Base-by-base conservation (phyloP, 2,113 vertebrate genomes). In the Phalacrocorax pelagicus region DNA sequence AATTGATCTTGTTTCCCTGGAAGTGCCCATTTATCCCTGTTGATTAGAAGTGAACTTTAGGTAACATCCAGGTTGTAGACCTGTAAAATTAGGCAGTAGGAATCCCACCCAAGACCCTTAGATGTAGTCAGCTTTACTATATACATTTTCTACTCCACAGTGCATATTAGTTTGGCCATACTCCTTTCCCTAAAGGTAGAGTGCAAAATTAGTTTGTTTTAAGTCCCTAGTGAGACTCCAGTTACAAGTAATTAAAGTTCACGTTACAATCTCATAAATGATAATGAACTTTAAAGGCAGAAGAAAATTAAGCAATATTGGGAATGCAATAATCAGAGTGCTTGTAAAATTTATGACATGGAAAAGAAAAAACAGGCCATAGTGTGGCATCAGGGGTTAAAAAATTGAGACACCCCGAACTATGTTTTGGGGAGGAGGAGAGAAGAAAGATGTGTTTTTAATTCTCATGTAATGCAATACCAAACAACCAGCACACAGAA, bases 241-340 rank as follows among this genome's bases (percentile, higher is more conserved):
- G 75, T 87, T 92, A 85, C 69, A 89, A 88, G 73, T 97, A 96
- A 96, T 95, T 96, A 97, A 96, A 91, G 73, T 85, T 94, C 58
- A 82, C 0, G 19, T 88, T 90, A 88, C 62, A 94, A n/a, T 93
- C 91, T 90, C 93, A 96, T 91, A 95, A 94, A 90, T 81, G 59
- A 88, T 88, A 94, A 93, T 90, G 93, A 95, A 97, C 24, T 94
- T 83, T 65, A 70, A 96, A 93, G 59, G 42, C 46, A 96, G 58
- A 88, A 88, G 32, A 95, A 92, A 88, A 86, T 90, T 93, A 95
- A 93, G 59, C 32, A 86, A 94, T 90, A 92, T 80, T 88, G 47
- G 32, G 51, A 96, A 92, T 34, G 55, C 55, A 90, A 90, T 94
- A 96, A 91, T 91, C 65, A 88, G 42, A 62, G 24, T 38, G 51